Percentiles rank a stretch among this genome's conserved stretches.
Conservation (phyloP, 1,140 invertebrate genomes). For the Drosophila malerkotliana region DNA sequence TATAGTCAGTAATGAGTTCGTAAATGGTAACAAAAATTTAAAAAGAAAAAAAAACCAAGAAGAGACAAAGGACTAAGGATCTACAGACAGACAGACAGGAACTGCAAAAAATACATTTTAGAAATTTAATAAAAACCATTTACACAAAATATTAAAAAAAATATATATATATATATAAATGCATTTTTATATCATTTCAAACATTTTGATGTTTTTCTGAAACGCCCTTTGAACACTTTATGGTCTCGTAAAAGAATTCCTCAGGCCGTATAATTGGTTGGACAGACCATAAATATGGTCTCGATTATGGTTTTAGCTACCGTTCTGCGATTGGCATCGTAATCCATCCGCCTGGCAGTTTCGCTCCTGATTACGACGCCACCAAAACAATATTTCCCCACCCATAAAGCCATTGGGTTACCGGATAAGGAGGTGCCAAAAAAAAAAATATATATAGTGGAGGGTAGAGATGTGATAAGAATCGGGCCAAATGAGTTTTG, state of each 20-base stretch:
- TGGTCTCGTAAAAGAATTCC: conserved; percentile 3
- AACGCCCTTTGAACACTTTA: background rate
- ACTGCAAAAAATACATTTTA: conserved; percentile 49
- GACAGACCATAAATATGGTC: conserved; percentile 65
- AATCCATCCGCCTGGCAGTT: conserved; percentile 57
- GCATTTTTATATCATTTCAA: background rate
- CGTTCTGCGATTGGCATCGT: conserved; percentile 71
- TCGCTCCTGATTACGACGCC: conserved; percentile 48
- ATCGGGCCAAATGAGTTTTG: background rate
- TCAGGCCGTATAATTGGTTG: conserved; percentile 32
- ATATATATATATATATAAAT: background rate
- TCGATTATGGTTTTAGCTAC: conserved; percentile 77
- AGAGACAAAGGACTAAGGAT: conserved; percentile 1
- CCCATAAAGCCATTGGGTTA: conserved; percentile 8
- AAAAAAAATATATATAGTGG: background rate
- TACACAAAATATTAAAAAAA: conserved; percentile 47
- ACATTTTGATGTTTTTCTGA: background rate
- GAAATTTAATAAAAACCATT: conserved; percentile 65
- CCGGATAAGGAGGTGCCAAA: conserved; percentile 36
- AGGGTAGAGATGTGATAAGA: too few species aligned
- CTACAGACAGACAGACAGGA: conserved; percentile 1
- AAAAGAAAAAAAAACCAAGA: conserved; percentile 1
- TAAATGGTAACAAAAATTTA: conserved; percentile 55
- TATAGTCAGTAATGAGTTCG: conserved; percentile 74
- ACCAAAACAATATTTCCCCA: conserved; percentile 31